Conservation (phyloP, 1,140 invertebrate species). For the Drosophila littoralis region DNA sequence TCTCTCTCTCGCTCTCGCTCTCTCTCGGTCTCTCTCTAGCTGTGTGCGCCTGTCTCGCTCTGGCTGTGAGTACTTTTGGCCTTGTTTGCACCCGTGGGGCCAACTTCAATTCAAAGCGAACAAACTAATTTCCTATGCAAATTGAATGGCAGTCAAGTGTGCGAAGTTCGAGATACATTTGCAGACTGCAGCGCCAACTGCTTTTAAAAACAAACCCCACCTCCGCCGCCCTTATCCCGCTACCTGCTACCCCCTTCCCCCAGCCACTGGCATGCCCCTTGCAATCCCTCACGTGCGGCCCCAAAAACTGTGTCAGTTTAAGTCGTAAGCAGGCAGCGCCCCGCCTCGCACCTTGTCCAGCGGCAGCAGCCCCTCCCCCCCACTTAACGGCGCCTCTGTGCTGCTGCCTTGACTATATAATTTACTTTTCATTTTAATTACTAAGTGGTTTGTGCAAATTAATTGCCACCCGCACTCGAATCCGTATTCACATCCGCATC, state of each 20-base stretch:
- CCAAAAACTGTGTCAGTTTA: slow-evolving; percentile 42
- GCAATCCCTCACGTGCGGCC: neutral
- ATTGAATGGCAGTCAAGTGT: slow-evolving; percentile 82
- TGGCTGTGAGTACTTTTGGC: slow-evolving; percentile 61
- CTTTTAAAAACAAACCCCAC: slow-evolving; percentile 70
- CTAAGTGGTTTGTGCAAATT: slow-evolving; percentile 75
- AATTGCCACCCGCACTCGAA: slow-evolving; percentile 60
- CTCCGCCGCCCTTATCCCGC: neutral
- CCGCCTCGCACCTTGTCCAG: neutral
- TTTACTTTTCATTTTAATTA: slow-evolving; percentile 82
- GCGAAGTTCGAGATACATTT: slow-evolving; percentile 82
- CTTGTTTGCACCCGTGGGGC: slow-evolving; percentile 77
- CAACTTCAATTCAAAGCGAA: slow-evolving; percentile 82
- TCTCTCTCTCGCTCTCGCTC: slow-evolving; percentile 1
- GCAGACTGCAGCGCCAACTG: slow-evolving; percentile 66
- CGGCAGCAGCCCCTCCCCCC: slow-evolving; percentile 3
- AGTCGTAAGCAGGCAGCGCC: slow-evolving; percentile 23
- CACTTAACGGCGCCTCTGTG: neutral
- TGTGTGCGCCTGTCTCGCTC: neutral
- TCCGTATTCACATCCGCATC: slow-evolving; percentile 1
- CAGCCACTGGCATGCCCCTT: neutral
- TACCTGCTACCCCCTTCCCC: neutral
- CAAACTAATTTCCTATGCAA: slow-evolving; percentile 83
- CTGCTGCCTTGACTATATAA: slow-evolving; percentile 50
- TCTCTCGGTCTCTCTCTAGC: slow-evolving; percentile 1